Base-by-base conservation (phyloP, 2,888 invertebrate genomes). In the Meghimatium bilineatum region DNA sequence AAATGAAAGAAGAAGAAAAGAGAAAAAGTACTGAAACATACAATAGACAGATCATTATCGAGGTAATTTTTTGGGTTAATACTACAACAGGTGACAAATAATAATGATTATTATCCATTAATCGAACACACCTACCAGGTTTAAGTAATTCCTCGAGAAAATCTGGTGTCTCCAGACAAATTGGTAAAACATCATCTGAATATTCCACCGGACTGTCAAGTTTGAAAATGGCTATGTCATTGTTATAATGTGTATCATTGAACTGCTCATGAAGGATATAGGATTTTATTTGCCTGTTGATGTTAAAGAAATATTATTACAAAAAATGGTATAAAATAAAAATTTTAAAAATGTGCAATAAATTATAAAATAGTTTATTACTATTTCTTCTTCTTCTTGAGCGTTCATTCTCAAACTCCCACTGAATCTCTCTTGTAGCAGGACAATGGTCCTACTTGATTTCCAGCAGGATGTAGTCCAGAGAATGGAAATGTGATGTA, bases 171-270 rank as follows among this genome's bases (percentile, higher is more conserved):
- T 88, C 88, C 29, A 90, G 77, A 78, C 90, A 90, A 67, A 89
- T 88, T 34, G 90, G 89, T 80, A 89, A 80, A 38, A 90, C 83
- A 34, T 76, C 71, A 23, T 86, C 85, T 0, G 86, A 85, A 78
- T 87, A 88, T 52, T 83, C 77, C 20, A 90, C 86, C 0, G 88
- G 87, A 49, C 79, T 80, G 76, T 88, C 88, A 26, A 90, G 84
- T 81, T 89, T 87, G n/a, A 90, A 86, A 34, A 90, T 38, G 2
- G 89, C 90, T 3, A 90, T 86, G 79, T 90, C 90, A 38, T 87
- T 89, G 84, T 90, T 87, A 80, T 85, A 88, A 36, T 76, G 76
- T 12, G 85, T 82, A 6, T 80, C 83, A 66, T 88, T 85, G 79
- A 84, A 89, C 12, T 84, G 49, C 20, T 86, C 86, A 67, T 90